These are phyloP conservation scores for Cydia strobilella DNA, from an alignment of 1,140 invertebrate species.

Conservation along the genomic window DNA sequence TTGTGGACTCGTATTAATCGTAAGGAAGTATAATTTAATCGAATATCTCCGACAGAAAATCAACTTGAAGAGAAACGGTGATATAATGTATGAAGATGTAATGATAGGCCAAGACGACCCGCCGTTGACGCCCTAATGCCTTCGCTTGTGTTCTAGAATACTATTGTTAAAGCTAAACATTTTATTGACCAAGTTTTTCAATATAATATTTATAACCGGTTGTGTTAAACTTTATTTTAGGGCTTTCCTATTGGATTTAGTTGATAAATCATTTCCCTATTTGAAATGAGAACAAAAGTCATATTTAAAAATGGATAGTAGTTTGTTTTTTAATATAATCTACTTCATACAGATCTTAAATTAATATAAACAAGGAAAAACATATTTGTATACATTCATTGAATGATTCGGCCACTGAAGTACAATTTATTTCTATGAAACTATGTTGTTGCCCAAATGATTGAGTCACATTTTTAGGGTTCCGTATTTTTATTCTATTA, in stretches of 20 bases:
- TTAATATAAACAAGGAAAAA: too few relatives aligned
- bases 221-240: constrained; percentile 29
- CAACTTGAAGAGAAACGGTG: constrained; percentile 64
- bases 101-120: constrained; percentile 80
- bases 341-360: too few relatives aligned
- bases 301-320: too few relatives aligned
- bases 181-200: constrained; percentile 25
- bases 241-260: constrained; percentile 10
- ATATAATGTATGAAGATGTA: constrained; percentile 78
- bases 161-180: constrained; percentile 34
- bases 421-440: too few relatives aligned
- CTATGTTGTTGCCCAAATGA: too few relatives aligned
- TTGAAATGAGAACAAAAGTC: too few relatives aligned
- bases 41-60: constrained; percentile 73
- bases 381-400: too few relatives aligned
- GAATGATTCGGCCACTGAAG: too few relatives aligned
- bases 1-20: constrained; percentile 67
- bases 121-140: constrained; percentile 66
- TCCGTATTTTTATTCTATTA: too few relatives aligned
- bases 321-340: too few relatives aligned
- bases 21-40: constrained; percentile 75
- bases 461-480: too few relatives aligned
- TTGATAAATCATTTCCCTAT: too few relatives aligned
- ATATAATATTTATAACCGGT: constrained; percentile 24
- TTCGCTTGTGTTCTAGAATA: constrained; percentile 35